Evolutionary conservation across 2,797 vertebrate genomes (phyloP).

Genomic region (Typhlichthys eigenmanni): DNA sequence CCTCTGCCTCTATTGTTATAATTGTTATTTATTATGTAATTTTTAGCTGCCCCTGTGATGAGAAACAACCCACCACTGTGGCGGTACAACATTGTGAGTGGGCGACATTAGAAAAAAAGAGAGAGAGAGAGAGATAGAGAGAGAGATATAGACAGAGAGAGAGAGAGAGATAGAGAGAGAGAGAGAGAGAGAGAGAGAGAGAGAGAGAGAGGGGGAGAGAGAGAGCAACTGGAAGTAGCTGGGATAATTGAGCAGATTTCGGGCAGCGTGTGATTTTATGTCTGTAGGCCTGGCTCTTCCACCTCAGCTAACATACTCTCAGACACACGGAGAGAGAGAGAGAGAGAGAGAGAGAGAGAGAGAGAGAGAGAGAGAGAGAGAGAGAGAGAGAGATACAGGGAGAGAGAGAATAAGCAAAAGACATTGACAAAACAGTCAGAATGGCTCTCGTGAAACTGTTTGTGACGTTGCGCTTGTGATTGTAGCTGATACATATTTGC

Average conservation of each 20-base stretch:
- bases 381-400: background rate
- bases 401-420: background rate
- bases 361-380: background rate
- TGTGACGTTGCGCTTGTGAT: background rate
- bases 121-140: too few relatives aligned
- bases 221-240: background rate
- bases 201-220: background rate
- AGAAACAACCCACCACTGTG: constrained; percentile 65
- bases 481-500: background rate
- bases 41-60: constrained; percentile 56
- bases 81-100: constrained; percentile 54
- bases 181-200: background rate
- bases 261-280: too few relatives aligned
- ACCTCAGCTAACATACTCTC: background rate
- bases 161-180: constrained; percentile 38
- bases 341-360: background rate
- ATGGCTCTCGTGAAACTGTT: background rate
- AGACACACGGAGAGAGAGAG: background rate
- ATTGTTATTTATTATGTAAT: constrained; percentile 41
- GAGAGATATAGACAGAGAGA: constrained; percentile 21
- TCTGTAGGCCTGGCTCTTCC: too few relatives aligned
- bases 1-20: background rate
- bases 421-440: background rate
- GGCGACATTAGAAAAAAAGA: constrained; percentile 46
- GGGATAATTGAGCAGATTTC: background rate